Evolutionary conservation across 2,888 invertebrate genomes (phyloP), one percentile per base, ranked within the genome.

Genomic region (Arge pagana): DNA sequence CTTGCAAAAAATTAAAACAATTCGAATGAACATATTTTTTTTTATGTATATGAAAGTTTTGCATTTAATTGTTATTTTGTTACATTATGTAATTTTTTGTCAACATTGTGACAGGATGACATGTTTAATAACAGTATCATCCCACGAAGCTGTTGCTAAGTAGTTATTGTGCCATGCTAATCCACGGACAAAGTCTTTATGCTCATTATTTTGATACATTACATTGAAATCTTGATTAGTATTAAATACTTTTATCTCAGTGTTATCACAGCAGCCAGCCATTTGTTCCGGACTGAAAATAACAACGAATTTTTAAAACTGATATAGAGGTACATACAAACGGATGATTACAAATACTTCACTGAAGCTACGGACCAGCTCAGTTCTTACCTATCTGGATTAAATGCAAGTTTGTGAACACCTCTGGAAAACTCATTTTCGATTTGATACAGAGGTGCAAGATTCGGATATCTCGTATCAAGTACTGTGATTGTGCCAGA

Each of bases 71-170:
- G n/a, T n/a, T n/a, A n/a, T n/a, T n/a, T n/a, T n/a, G n/a, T n/a
- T n/a, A n/a, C n/a, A n/a, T n/a, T n/a, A n/a, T n/a, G n/a, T n/a
- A n/a, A n/a, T n/a, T n/a, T n/a, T n/a, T n/a, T n/a, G n/a, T n/a
- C 37, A 54, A 52, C 43, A 21, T 39, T 40, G 52, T 40, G 40
- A 62, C 36, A 51, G 56, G 42, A 67, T 63, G 45, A 56, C 48
- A 61, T 79, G 79, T 49, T 68, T 70, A 15, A 78, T 61, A 24
- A 82, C 67, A 60, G 72, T 70, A 55, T 77, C 78, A 65, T 83
- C 83, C 80, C 84, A 84, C 11, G 83, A 82, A 71, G 84, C 85
- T 3, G 83, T 80, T 58, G 80, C 79, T 50, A 85, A 75, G 45
- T 72, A 68, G 36, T 75, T 70, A 31, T 79, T 68, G 53, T 70